Evolutionary conservation across 2,797 vertebrate genomes (phyloP), one percentile per base, ranked within the genome.

Genomic region (Diglossa cyanea): DNA sequence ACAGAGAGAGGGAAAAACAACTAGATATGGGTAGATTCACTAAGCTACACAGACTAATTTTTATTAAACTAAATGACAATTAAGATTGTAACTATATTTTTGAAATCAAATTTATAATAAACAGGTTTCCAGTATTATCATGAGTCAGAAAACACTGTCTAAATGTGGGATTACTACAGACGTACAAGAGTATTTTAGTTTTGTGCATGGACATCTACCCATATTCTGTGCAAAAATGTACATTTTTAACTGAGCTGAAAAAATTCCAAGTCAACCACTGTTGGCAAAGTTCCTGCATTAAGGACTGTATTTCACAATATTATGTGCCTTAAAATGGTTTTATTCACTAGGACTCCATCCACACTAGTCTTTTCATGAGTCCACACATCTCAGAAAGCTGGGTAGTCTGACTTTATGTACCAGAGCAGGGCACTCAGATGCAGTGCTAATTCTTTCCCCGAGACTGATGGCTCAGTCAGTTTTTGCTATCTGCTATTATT

Each of bases 381-480:
- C 17, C 35, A 39, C 5, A 5, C 11, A 47, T 13, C 66, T 53
- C 72, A 50, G 66, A 48, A 62, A 76, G 48, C 25, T 72, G 54
- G 4, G 31, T 48, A 37, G 23, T 40, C 63, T 80, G 26, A 73
- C 42, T 60, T 77, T 3, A 50, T 0, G 0, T 25, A 42, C 6
- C 45, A 57, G 37, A 51, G 19, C 28, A 51, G 9, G 58, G 37
- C 9, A 42, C 19, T 50, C 23, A 20, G 25, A 71, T 0, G 0
- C 23, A 53, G 13, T 5, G 23, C 4, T 20, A 60, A 28, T 67
- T 60, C 23, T 20, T 74, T 20, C 33, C 24, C 17, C 15, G 9
- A 57, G 24, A 39, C 10, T 31, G 39, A 25, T 35, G 39, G 25
- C 37, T 15, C 0, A 1, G 30, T 18, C 58, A 58, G 8, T 42